A percentile compares a stretch with the other conserved stretches of the same genome.
Conservation (phyloP, 2,113 vertebrate species). For the Phalacrocorax pelagicus region DNA sequence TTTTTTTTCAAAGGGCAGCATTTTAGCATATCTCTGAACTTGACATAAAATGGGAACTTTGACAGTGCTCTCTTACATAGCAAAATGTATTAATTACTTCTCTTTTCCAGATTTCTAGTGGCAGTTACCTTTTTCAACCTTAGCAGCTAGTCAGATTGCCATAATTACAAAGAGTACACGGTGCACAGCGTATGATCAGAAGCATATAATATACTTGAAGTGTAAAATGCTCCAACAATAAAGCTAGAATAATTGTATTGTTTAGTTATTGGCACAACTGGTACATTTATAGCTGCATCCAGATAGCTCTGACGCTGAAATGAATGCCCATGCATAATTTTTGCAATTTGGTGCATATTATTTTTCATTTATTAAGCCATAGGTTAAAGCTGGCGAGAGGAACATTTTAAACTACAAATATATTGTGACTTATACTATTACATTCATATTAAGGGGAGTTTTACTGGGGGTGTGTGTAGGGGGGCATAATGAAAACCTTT, state of each 20-base stretch:
- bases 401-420: constrained; percentile 16
- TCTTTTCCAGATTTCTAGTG: constrained; percentile 19
- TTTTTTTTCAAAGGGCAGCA: not conserved
- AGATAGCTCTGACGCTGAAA: not conserved
- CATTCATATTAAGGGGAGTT: not conserved
- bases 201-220: constrained; percentile 22
- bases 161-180: constrained; percentile 23
- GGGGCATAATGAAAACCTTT: not conserved
- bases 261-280: constrained; percentile 29
- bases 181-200: not conserved
- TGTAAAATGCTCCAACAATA: constrained; percentile 41
- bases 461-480: not conserved
- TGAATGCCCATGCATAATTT: not conserved
- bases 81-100: constrained; percentile 41
- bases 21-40: constrained; percentile 1
- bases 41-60: constrained; percentile 16
- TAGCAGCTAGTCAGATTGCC: constrained; percentile 22
- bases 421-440: not conserved
- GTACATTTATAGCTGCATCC: not conserved
- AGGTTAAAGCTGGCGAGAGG: not conserved
- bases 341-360: not conserved
- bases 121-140: constrained; percentile 44
- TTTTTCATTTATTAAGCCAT: constrained; percentile 25
- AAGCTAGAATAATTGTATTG: constrained; percentile 8
- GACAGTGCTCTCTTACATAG: constrained; percentile 12